A percentile compares a stretch with the other conserved stretches of the same genome.
These are phyloP conservation scores for Mastomys natalensis DNA, from an alignment of 2,113 vertebrate genomes.

Conservation along the genomic window DNA sequence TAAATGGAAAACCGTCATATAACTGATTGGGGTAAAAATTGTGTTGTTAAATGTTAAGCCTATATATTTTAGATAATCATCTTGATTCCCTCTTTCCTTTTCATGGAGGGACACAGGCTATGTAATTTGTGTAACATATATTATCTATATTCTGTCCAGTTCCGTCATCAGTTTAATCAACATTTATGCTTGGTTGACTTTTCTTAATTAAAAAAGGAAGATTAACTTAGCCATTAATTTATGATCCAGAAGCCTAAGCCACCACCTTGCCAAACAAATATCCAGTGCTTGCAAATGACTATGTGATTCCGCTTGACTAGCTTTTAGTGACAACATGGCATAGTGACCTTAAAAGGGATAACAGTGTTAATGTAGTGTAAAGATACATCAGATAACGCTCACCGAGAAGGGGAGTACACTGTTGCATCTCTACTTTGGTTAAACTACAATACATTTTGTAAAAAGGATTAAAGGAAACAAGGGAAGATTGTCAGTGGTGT, in stretches of 20 bases:
- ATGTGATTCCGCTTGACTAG: conserved; percentile 61
- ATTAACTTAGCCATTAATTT: conserved; percentile 81
- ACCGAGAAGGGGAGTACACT: neutral
- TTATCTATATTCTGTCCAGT: conserved; percentile 60
- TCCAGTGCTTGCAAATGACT: conserved; percentile 62
- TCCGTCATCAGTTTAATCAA: conserved; percentile 72
- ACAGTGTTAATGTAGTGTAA: conserved; percentile 26
- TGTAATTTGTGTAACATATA: conserved; percentile 65
- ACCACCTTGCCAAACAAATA: conserved; percentile 77
- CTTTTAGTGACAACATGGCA: conserved; percentile 72
- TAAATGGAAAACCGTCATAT: neutral
- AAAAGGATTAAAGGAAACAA: neutral
- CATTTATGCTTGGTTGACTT: conserved; percentile 80
- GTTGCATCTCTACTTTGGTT: neutral
- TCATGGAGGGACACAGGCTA: neutral
- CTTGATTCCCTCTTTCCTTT: conserved; percentile 48
- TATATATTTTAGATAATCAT: conserved; percentile 51
- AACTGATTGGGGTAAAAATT: neutral
- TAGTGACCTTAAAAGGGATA: conserved; percentile 67
- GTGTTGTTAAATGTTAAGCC: neutral
- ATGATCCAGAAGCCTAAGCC: conserved; percentile 70
- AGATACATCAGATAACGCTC: conserved; percentile 43
- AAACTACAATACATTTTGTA: neutral
- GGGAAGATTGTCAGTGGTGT: neutral
- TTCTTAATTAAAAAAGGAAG: conserved; percentile 83